Percentiles rank a stretch among this genome's conserved stretches.
phyloP scores from a whole-genome alignment of 2,113 vertebrate genomes.

The Heptranchias perlo region DNA sequence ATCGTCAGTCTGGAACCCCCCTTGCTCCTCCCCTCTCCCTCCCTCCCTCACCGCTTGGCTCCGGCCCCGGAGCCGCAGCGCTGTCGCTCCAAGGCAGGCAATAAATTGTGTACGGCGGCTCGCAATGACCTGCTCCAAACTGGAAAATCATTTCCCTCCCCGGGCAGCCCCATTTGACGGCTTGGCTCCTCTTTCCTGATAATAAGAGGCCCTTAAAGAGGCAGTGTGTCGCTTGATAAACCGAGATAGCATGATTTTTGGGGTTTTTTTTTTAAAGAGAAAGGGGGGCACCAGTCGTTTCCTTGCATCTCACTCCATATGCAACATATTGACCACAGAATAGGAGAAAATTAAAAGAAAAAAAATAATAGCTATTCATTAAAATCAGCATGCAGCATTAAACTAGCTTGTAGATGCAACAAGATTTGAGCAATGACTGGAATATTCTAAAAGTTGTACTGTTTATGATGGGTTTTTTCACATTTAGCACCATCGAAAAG shows the following conservation, averaged over 20 bases:
- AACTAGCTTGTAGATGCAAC: not conserved
- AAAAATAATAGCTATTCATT: not conserved
- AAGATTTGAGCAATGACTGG: not conserved
- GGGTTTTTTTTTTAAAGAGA: not conserved
- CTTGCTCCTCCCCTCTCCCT: slow-evolving; percentile 58
- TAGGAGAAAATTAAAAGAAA: not conserved
- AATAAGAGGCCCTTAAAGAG: slow-evolving; percentile 34
- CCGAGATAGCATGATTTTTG: not conserved
- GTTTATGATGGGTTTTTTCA: not conserved
- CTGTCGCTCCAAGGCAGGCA: slow-evolving; percentile 84
- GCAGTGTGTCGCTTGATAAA: not conserved
- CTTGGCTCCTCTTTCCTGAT: slow-evolving; percentile 32
- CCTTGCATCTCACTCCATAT: not conserved
- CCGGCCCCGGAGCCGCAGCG: slow-evolving; percentile 80
- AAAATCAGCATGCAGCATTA: not conserved
- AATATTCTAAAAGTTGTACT: not conserved
- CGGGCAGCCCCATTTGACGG: slow-evolving; percentile 41
- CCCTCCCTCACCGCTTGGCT: slow-evolving; percentile 75
- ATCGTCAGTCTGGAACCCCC: slow-evolving; percentile 5
- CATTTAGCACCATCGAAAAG: not conserved
- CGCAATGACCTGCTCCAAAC: slow-evolving; percentile 52
- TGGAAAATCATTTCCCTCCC: slow-evolving; percentile 57
- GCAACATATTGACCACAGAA: not conserved
- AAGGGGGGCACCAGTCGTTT: not conserved
- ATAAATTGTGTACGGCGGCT: slow-evolving; percentile 65